Conservation (phyloP, 2,113 vertebrate species). For the Salvelinus fontinalis region DNA sequence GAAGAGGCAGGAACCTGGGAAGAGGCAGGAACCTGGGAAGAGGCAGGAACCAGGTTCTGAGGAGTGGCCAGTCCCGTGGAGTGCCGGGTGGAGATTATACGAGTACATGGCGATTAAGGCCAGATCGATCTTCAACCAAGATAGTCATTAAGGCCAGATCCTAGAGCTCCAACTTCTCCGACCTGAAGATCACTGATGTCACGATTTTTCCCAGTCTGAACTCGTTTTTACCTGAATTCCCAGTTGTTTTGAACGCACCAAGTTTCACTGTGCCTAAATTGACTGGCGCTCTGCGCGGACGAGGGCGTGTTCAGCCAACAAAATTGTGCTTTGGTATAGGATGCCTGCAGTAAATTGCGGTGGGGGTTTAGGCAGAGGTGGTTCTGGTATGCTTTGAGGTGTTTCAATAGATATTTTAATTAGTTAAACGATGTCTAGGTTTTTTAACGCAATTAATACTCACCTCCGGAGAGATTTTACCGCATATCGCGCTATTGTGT, state of each 20-base stretch:
- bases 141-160: too few species aligned
- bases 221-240: too few species aligned
- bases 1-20: too few species aligned
- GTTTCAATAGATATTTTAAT: not conserved
- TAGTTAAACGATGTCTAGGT: conserved; percentile 52
- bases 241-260: not conserved
- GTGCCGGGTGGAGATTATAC: too few species aligned
- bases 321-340: not conserved
- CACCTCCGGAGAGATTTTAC: conserved; percentile 45
- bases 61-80: too few species aligned
- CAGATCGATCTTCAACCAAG: too few species aligned
- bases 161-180: too few species aligned
- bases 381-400: conserved; percentile 5
- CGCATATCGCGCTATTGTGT: not conserved
- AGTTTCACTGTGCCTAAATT: not conserved
- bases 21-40: too few species aligned
- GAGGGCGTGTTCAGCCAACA: not conserved
- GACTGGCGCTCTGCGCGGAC: not conserved
- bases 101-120: too few species aligned
- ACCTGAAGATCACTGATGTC: too few species aligned
- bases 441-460: conserved; percentile 47
- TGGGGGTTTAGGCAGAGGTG: conserved; percentile 12
- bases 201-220: too few species aligned
- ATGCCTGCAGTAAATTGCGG: not conserved
- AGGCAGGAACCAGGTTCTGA: too few species aligned